Conservation (phyloP, 2,113 vertebrate species). For the Carassius carassius region DNA sequence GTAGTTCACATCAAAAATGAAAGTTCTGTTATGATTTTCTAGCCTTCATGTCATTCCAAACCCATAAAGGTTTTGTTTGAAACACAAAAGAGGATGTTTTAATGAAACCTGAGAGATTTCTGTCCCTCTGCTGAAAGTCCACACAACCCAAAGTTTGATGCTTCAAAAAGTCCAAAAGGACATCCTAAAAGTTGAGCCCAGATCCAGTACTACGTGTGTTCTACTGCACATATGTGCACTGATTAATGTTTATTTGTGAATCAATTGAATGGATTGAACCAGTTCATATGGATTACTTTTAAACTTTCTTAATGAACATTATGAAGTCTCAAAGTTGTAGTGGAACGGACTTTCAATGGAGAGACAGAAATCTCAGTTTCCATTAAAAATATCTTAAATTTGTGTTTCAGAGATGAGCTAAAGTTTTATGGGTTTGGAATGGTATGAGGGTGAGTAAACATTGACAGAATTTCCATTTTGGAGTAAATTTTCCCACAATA, state of each 20-base stretch:
- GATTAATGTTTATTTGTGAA: neutral
- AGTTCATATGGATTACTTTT: neutral
- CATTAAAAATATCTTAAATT: neutral
- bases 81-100: too few relatives aligned
- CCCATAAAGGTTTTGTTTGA: too few relatives aligned
- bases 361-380: neutral
- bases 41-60: too few relatives aligned
- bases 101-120: too few relatives aligned
- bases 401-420: neutral
- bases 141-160: too few relatives aligned
- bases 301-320: neutral
- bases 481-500: neutral
- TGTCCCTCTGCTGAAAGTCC: too few relatives aligned
- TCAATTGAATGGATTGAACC: neutral
- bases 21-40: neutral
- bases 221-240: too few relatives aligned
- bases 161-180: neutral
- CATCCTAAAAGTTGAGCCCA: neutral
- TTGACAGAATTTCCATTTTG: neutral
- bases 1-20: neutral
- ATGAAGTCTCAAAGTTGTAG: neutral
- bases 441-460: too few relatives aligned
- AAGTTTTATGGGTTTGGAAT: too few relatives aligned
- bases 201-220: neutral
- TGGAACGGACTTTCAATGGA: neutral